Evolutionary conservation across 2,113 vertebrate species (phyloP), one percentile per base, ranked within the genome.

Genomic region (Machaerirhynchus nigripectus): DNA sequence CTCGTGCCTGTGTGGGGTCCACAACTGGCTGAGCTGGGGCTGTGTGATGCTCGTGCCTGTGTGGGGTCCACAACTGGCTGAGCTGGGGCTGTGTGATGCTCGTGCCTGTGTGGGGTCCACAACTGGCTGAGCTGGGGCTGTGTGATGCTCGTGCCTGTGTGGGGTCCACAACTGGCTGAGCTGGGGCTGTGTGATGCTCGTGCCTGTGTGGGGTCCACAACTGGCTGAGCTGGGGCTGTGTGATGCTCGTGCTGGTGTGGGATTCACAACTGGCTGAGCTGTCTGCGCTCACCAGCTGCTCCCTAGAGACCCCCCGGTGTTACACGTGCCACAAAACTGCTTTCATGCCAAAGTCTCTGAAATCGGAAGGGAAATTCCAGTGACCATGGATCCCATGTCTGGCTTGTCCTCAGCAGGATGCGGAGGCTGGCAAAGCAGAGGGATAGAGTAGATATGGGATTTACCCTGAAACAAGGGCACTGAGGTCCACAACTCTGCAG

Each of bases 381-480:
- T 7, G 12, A 5, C 9, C 5, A 0, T 6, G 50, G 40, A 22
- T 69, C 6, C 18, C n/a, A 1, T 0, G 10, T 5, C 27, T 77
- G 87, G 6, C 11, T 40, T 49, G 35, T 18, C 37, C 47, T 17
- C 59, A 53, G 73, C 50, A 60, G 20, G 9, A 1, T 11, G 11
- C 22, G 39, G 13, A 46, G 27, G 30, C 20, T 39, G 59, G 73
- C 13, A 55, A 22, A 87, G 35, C 73, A 59, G 26, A 2, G 5
- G 28, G 26, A 6, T 5, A 7, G 40, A 37, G 40, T 0, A 33
- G 28, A 7, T 22, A 3, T 1, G 37, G 47, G 57, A 35, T 64
- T 68, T 33, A 14, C 24, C 39, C 31, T 40, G 28, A 7, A 78
- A 35, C 12, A 27, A 21, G 33, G 24, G 33, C 37, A 11, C 2